Percentiles rank a stretch among this genome's conserved stretches.
These are phyloP conservation scores for Danio choprae DNA, from an alignment of 2,797 vertebrate genomes.

Conservation along the genomic window DNA sequence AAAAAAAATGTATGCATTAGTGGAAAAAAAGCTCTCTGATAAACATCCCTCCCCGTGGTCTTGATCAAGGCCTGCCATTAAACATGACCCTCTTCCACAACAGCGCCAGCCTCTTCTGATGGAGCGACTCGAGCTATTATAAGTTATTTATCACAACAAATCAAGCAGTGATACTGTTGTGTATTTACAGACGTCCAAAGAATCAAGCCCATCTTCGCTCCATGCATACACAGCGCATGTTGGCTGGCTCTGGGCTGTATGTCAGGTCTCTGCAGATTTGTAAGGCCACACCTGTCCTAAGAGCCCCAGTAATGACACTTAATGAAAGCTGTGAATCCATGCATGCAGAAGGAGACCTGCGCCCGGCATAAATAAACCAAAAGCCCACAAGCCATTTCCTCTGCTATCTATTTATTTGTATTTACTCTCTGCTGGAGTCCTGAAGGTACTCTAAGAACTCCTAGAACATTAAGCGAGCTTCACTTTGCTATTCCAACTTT, in stretches of 20 bases:
- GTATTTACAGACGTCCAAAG: constrained; percentile 61
- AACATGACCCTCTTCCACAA: constrained; percentile 22
- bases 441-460: constrained; percentile 64
- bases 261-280: constrained; percentile 70
- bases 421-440: constrained; percentile 67
- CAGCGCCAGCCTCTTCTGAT: constrained; percentile 27
- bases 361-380: constrained; percentile 49
- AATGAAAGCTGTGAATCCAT: constrained; percentile 75
- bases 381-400: constrained; percentile 60
- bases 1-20: constrained; percentile 40
- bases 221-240: constrained; percentile 76
- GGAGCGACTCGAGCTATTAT: constrained; percentile 61
- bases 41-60: constrained; percentile 27
- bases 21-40: constrained; percentile 17
- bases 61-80: constrained; percentile 30
- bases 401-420: constrained; percentile 73
- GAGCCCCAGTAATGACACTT: constrained; percentile 79
- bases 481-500: constrained; percentile 60
- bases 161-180: constrained; percentile 65
- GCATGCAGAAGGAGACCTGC: constrained; percentile 64
- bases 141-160: constrained; percentile 67
- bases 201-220: constrained; percentile 50
- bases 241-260: constrained; percentile 69
- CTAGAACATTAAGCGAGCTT: constrained; percentile 68
- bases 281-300: constrained; percentile 62